Conservation (phyloP, 2,113 vertebrate genomes). For the Tachysurus vachellii region DNA sequence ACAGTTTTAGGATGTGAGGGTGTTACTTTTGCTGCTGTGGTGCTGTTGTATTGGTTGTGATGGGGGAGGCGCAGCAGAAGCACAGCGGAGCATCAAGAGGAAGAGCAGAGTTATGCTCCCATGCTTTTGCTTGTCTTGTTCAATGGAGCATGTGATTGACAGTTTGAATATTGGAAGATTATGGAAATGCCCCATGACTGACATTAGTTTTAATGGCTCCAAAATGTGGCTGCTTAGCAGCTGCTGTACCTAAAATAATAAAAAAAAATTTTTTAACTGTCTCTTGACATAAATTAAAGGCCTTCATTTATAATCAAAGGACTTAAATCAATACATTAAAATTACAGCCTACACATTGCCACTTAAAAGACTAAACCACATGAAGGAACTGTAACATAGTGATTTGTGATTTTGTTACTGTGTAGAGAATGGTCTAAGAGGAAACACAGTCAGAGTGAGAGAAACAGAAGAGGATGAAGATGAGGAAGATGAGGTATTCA, state of each 20-base stretch:
- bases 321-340: background rate
- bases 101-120: conserved; percentile 1
- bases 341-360: no score
- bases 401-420: conserved; percentile 26
- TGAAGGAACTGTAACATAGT: background rate
- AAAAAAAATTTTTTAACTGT: background rate
- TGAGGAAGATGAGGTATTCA: conserved; percentile 71
- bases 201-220: background rate
- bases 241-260: conserved; percentile 26
- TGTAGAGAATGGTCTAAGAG: conserved; percentile 30
- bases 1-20: conserved; percentile 27
- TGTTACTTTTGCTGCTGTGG: conserved; percentile 29
- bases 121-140: background rate
- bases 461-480: conserved; percentile 53
- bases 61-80: conserved; percentile 4
- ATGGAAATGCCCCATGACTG: background rate
- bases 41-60: conserved; percentile 38
- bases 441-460: conserved; percentile 34
- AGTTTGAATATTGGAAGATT: background rate
- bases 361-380: background rate
- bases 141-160: conserved; percentile 19
- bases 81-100: background rate
- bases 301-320: background rate
- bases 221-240: conserved; percentile 28
- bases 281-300: background rate